phyloP scores from a whole-genome alignment of 1,140 invertebrate genomes.

The Drosophila parabipectinata region DNA sequence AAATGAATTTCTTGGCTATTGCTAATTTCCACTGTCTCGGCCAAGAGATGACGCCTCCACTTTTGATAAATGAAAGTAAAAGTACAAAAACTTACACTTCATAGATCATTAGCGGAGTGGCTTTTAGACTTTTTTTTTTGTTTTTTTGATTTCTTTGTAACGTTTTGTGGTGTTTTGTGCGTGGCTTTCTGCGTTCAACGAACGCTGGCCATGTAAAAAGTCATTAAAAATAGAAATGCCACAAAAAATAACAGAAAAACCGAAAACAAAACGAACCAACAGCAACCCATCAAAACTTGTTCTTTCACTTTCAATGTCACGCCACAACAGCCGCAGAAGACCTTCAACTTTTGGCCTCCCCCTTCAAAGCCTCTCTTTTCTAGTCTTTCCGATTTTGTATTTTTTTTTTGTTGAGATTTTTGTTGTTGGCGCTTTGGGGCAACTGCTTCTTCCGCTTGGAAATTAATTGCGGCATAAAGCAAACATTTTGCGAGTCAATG shows the following conservation, averaged over 20 bases:
- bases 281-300: constrained; percentile 68
- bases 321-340: constrained; percentile 62
- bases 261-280: constrained; percentile 34
- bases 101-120: constrained; percentile 75
- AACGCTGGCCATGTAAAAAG: constrained; percentile 67
- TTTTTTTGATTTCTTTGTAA: constrained; percentile 18
- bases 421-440: constrained; percentile 25
- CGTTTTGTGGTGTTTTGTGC: constrained; percentile 27
- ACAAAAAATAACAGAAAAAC: constrained; percentile 1
- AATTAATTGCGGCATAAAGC: constrained; percentile 82
- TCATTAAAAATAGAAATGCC: constrained; percentile 77
- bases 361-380: not conserved
- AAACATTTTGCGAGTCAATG: constrained; percentile 82
- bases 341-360: constrained; percentile 66
- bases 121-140: constrained; percentile 27
- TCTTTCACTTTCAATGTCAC: constrained; percentile 82
- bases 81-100: constrained; percentile 73
- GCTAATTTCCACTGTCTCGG: constrained; percentile 66
- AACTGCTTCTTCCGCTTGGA: constrained; percentile 70
- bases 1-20: constrained; percentile 53
- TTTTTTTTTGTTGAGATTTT: not conserved
- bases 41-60: constrained; percentile 71
- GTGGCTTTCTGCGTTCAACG: constrained; percentile 60
- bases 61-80: constrained; percentile 82
- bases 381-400: constrained; percentile 7